Evolutionary conservation across 2,797 vertebrate genomes (phyloP), one percentile per base, ranked within the genome.

Genomic region (Phrynocephalus guinanensis): DNA sequence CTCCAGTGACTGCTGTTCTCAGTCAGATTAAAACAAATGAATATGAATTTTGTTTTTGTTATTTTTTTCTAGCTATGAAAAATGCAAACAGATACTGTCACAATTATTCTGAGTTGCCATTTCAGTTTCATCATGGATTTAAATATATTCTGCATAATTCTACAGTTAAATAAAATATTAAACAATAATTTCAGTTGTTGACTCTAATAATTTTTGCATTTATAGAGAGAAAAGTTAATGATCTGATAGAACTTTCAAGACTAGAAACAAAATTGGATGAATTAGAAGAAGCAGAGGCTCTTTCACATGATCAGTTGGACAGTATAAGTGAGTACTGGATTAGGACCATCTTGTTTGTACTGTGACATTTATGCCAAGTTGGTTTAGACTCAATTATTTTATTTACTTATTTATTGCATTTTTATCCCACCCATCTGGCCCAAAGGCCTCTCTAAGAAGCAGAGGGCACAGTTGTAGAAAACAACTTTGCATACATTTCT

Each of bases 141-240:
- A 33, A 18, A 33, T 84, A 71, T 83, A 56, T 52, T 86, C 81
- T 28, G 82, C 63, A 73, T 71, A 20, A 87, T 83, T 88, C 1
- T 5, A 60, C 38, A 30, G 91, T 87, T 79, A 75, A 88, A 92
- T 50, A 8, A 11, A 81, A 87, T 4, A 82, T 44, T 63, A 82
- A n/a, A 79, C 78, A 86, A 78, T 73, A 13, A 28, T 82, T 77
- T 84, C 30, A 30, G 50, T 50, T 81, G 38, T 83, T 86, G 83
- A 28, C 13, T 87, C 16, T 7, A 80, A 79, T 22, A 30, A 78
- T 87, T 90, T 89, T 2, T 88, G 20, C 78, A 78, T 13, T 87
- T 82, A 79, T 84, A 87, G 79, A 84, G 87, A 89, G 70, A 28
- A 71, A 91, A 83, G 68, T 66, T 33, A 50, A 76, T 75, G 66